Percentiles rank a stretch among this genome's conserved stretches.
Evolutionary conservation across 2,888 invertebrate species (phyloP).

Genomic region (Perizoma affinitatum): DNA sequence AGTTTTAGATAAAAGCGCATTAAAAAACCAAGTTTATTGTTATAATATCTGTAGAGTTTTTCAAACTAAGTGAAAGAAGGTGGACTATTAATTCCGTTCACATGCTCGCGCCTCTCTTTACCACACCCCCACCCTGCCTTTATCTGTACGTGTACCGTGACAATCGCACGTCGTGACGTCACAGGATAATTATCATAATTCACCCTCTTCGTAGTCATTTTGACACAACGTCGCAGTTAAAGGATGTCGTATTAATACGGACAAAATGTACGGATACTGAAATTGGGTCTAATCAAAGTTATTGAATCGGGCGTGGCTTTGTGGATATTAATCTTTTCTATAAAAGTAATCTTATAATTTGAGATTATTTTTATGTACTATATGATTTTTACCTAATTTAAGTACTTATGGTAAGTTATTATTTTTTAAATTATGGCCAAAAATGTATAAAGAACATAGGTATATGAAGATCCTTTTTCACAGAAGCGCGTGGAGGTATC

Average conservation of each 20-base stretch:
- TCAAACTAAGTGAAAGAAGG: background rate
- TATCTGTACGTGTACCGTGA: constrained; percentile 21
- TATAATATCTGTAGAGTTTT: background rate
- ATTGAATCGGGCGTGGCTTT: background rate
- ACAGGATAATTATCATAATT: constrained; percentile 39
- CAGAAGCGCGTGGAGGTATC: no score
- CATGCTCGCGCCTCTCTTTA: background rate
- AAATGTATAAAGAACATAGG: no score
- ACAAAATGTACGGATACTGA: background rate
- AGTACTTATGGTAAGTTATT: no score
- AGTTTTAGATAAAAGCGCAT: no score
- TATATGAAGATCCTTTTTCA: no score
- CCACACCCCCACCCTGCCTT: constrained; percentile 3
- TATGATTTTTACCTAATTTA: no score
- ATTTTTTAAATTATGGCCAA: no score
- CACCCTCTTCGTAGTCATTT: constrained; percentile 17
- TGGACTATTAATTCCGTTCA: constrained; percentile 1
- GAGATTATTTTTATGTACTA: no score
- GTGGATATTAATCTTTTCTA: no score
- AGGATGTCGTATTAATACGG: background rate
- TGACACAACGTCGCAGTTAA: constrained; percentile 12
- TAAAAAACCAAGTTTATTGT: no score
- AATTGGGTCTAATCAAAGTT: background rate
- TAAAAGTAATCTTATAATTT: no score
- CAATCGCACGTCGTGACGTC: constrained; percentile 29